Evolutionary conservation across 2,797 vertebrate genomes (phyloP).

Genomic region (Simalia tracyae): DNA sequence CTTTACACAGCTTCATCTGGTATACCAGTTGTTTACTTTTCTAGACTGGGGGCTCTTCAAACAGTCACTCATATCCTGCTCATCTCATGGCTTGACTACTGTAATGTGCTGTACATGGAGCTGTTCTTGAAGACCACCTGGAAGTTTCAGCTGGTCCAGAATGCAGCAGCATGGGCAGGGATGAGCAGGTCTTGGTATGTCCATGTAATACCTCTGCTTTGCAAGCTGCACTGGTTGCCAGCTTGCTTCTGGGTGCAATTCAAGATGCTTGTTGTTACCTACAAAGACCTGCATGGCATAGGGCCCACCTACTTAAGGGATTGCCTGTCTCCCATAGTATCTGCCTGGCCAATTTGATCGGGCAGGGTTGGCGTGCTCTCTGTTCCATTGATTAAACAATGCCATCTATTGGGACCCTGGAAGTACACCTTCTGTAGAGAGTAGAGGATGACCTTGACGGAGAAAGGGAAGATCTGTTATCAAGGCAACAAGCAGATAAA

Average conservation of each 20-base stretch:
- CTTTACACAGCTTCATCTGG: not conserved
- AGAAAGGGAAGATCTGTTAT: not conserved
- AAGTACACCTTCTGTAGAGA: not conserved
- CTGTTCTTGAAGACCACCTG: not conserved
- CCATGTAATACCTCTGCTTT: not conserved
- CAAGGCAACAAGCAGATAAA: not conserved
- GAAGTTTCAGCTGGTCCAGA: not conserved
- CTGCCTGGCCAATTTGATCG: not conserved
- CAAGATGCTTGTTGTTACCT: not conserved
- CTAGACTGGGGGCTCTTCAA: not conserved
- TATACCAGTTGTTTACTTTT: not conserved
- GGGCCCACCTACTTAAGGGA: not conserved
- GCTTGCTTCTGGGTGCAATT: not conserved
- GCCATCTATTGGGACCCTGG: not conserved
- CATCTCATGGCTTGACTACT: not conserved
- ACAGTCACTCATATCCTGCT: not conserved
- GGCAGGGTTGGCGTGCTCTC: too few relatives aligned
- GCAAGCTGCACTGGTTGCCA: not conserved
- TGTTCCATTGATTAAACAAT: not conserved
- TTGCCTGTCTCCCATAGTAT: not conserved
- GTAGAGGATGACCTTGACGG: not conserved
- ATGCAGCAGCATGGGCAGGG: not conserved
- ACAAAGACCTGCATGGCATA: not conserved
- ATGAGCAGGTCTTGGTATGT: not conserved
- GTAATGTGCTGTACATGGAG: not conserved